phyloP scores from a whole-genome alignment of 2,797 vertebrate species.

The Chelmon rostratus region DNA sequence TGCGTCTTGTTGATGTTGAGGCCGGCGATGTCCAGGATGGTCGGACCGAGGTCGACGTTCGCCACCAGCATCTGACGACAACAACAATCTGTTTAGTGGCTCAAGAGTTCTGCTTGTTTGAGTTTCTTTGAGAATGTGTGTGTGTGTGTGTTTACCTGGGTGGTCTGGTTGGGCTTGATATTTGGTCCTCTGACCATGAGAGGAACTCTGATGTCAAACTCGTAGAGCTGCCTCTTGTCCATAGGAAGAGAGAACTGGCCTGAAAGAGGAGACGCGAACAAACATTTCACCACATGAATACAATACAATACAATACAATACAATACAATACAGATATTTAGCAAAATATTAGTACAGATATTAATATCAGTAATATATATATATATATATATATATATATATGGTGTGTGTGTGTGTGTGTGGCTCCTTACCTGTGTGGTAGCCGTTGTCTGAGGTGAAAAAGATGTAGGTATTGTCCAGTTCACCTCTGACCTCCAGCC shows the following conservation, averaged over 20 bases:
- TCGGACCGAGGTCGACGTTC: conserved; percentile 97
- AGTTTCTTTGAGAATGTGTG: no score
- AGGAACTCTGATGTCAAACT: conserved; percentile 98
- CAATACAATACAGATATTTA: no score
- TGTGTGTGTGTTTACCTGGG: conserved; percentile 85
- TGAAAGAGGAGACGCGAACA: conserved; percentile 59
- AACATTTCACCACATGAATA: no score
- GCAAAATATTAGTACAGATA: no score
- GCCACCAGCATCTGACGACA: conserved; percentile 90
- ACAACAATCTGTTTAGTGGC: neutral
- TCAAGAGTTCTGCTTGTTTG: neutral
- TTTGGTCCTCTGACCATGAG: conserved; percentile 95
- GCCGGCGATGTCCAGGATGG: conserved; percentile 96
- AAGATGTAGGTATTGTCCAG: conserved; percentile 95
- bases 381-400: no score
- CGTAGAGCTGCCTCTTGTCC: conserved; percentile 97
- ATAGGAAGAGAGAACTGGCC: conserved; percentile 97
- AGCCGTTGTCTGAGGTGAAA: conserved; percentile 98
- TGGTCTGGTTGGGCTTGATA: conserved; percentile 95
- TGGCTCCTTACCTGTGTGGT: conserved; percentile 90
- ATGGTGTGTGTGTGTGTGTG: neutral
- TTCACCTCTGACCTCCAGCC: conserved; percentile 89
- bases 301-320: no score
- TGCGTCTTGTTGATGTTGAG: conserved; percentile 91
- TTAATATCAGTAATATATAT: no score